phyloP scores from a whole-genome alignment of 2,113 vertebrate species.

The Tyto alba region DNA sequence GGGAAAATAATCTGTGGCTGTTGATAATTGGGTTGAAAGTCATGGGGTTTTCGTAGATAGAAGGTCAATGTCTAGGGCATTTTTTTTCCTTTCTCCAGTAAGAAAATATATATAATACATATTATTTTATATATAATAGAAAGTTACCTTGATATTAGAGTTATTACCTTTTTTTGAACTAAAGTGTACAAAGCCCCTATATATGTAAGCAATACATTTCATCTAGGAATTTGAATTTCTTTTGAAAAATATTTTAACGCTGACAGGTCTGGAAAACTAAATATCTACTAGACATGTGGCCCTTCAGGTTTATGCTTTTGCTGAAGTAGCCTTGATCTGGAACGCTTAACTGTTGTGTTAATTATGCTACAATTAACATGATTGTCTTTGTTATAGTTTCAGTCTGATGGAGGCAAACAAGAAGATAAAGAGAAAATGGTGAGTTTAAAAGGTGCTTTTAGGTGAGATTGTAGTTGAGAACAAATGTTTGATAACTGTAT shows the following conservation, averaged over 20 bases:
- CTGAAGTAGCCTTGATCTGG: neutral
- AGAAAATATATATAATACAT: no score
- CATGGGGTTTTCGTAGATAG: neutral
- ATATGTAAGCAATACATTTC: neutral
- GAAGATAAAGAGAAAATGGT: conserved; percentile 86
- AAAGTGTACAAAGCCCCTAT: neutral
- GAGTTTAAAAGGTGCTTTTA: conserved; percentile 36
- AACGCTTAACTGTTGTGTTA: neutral
- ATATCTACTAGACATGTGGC: neutral
- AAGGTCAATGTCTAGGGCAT: neutral
- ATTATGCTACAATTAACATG: neutral
- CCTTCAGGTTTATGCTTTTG: neutral
- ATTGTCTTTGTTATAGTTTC: conserved; percentile 70
- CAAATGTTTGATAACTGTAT: neutral
- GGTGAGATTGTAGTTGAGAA: neutral
- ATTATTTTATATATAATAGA: neutral
- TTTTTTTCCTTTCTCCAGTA: neutral
- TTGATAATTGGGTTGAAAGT: neutral
- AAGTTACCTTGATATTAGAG: neutral
- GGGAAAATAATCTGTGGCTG: neutral
- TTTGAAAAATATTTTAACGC: neutral
- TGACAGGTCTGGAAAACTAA: neutral
- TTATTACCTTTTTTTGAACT: neutral
- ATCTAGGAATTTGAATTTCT: neutral
- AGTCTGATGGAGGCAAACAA: conserved; percentile 77